These are phyloP conservation scores for Mormyrus proboscirostris DNA, from an alignment of 2,797 vertebrate genomes.

Conservation along the genomic window DNA sequence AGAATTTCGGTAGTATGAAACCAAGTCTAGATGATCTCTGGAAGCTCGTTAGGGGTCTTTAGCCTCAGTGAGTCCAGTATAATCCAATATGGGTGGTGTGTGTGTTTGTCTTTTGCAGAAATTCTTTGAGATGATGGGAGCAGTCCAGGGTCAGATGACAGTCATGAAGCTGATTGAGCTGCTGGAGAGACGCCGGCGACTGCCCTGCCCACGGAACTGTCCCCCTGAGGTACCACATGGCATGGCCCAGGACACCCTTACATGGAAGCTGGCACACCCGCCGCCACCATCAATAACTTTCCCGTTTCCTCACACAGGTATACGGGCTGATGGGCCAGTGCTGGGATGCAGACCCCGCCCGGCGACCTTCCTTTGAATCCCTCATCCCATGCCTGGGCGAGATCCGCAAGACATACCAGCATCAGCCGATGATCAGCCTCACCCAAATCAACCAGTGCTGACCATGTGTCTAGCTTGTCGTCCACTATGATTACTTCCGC, in stretches of 20 bases:
- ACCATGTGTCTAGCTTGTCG: neutral
- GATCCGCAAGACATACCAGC: constrained; percentile 55
- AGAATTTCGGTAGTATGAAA: neutral
- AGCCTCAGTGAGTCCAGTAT: neutral
- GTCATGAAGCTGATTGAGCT: constrained; percentile 68
- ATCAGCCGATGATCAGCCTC: constrained; percentile 44
- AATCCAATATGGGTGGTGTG: neutral
- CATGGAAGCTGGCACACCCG: neutral
- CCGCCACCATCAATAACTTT: neutral
- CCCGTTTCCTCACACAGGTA: constrained; percentile 44
- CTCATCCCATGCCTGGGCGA: constrained; percentile 63
- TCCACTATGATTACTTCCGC: neutral
- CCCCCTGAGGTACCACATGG: constrained; percentile 66
- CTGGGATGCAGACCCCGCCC: constrained; percentile 65
- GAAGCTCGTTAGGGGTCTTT: neutral
- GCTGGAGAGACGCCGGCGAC: constrained; percentile 62
- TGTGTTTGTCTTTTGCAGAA: constrained; percentile 58
- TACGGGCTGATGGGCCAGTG: constrained; percentile 71
- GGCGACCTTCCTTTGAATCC: constrained; percentile 69
- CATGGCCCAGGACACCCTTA: neutral
- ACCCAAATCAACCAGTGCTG: constrained; percentile 51
- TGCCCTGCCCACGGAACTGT: constrained; percentile 71
- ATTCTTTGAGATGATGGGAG: constrained; percentile 72
- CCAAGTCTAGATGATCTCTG: neutral
- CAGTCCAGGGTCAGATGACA: constrained; percentile 64